Evolutionary conservation across 2,113 vertebrate genomes (phyloP).

Genomic region (Pseudopodoces humilis): DNA sequence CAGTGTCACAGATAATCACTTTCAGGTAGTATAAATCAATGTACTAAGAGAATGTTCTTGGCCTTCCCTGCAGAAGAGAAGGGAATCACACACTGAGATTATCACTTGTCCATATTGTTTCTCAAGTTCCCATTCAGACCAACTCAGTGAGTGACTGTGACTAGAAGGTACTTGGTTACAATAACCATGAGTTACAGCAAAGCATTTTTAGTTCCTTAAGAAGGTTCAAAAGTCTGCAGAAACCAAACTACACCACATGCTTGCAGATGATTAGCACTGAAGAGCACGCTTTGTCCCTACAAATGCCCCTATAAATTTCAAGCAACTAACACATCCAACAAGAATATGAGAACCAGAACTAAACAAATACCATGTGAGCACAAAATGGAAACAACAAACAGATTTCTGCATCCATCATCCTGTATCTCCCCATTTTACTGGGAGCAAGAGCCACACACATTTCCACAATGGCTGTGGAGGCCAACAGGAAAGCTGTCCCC

Average conservation of each 20-base stretch:
- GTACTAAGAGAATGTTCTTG: neutral
- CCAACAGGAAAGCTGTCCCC: neutral
- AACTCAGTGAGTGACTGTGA: neutral
- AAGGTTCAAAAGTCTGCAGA: neutral
- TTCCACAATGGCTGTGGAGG: neutral
- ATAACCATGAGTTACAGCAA: neutral
- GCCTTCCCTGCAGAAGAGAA: neutral
- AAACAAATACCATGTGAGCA: neutral
- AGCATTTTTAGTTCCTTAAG: neutral
- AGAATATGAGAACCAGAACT: neutral
- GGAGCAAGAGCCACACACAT: neutral
- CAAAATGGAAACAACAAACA: neutral
- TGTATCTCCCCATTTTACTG: rapidly evolving
- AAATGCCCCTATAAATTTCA: neutral
- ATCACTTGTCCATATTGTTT: neutral
- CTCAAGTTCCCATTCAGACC: neutral
- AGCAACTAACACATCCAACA: neutral
- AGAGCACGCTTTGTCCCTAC: neutral
- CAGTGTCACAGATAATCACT: neutral
- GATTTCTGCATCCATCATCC: neutral
- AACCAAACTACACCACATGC: neutral
- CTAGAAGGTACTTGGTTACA: neutral
- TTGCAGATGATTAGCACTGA: neutral
- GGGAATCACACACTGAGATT: neutral
- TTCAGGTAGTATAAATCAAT: neutral